A percentile compares a stretch with the other conserved stretches of the same genome.
Evolutionary conservation across 2,888 invertebrate genomes (phyloP).

Genomic region (Volucella inflata): DNA sequence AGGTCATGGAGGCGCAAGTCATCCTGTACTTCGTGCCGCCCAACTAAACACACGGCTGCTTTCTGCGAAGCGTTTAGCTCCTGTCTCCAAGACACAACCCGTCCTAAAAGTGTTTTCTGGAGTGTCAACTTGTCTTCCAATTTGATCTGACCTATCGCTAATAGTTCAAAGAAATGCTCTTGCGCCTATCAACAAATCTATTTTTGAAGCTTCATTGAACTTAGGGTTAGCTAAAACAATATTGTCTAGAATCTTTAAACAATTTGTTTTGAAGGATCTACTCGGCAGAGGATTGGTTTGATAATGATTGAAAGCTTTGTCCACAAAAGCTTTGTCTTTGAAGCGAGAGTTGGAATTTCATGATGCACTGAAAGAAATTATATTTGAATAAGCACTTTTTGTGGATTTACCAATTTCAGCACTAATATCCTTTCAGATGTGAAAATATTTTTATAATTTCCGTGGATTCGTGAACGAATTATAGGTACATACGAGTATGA

Average conservation of each 20-base stretch:
- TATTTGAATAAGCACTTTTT: too few relatives aligned
- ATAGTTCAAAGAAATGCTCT: constrained; percentile 28
- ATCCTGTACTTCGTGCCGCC: neutral
- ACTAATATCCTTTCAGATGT: too few relatives aligned
- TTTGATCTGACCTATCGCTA: constrained; percentile 19
- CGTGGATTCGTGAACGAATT: too few relatives aligned
- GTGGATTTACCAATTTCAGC: too few relatives aligned
- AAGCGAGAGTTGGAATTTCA: too few relatives aligned
- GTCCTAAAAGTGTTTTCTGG: constrained; percentile 32
- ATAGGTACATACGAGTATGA: too few relatives aligned
- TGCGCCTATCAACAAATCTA: constrained; percentile 45
- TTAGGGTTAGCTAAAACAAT: constrained; percentile 37
- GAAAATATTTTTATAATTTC: too few relatives aligned
- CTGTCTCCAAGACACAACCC: constrained; percentile 32
- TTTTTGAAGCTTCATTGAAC: constrained; percentile 26
- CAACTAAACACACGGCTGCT: neutral
- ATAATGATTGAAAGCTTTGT: neutral
- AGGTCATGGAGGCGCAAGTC: neutral
- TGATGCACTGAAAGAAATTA: too few relatives aligned
- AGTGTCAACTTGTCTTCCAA: neutral
- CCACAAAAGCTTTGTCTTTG: too few relatives aligned
- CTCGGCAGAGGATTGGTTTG: neutral
- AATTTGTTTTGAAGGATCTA: neutral
- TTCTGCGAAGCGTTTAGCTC: neutral
- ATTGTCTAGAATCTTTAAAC: constrained; percentile 19